A percentile compares a stretch with the other conserved stretches of the same genome.
These are phyloP conservation scores for Watsonalla cultraria DNA, from an alignment of 2,888 invertebrate genomes.

Conservation along the genomic window DNA sequence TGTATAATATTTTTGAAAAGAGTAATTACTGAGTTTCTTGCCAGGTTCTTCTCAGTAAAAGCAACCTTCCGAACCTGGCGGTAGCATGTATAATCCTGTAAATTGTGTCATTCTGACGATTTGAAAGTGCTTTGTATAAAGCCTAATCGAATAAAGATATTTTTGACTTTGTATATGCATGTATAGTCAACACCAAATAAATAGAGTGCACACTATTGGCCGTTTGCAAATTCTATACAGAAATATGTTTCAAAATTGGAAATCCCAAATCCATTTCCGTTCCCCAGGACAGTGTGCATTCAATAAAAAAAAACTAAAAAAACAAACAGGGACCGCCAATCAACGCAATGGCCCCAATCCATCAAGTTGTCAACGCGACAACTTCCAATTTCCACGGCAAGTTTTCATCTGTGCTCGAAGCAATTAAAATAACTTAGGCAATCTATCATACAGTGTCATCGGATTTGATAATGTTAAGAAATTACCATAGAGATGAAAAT, in stretches of 20 bases:
- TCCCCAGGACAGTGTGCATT: slow-evolving; percentile 6
- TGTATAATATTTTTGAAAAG: no score
- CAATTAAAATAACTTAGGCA: slow-evolving; percentile 44
- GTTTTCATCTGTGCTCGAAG: slow-evolving; percentile 33
- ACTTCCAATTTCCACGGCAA: slow-evolving; percentile 48
- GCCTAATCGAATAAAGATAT: no score
- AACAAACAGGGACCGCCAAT: slow-evolving; percentile 53
- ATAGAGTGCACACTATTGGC: background rate
- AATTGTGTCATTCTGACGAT: no score
- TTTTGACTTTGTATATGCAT: no score
- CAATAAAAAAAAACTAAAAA: slow-evolving; percentile 9
- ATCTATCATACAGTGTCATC: slow-evolving; percentile 4
- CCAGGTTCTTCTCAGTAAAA: no score
- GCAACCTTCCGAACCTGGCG: no score
- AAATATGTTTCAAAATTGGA: background rate
- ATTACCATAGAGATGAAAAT: background rate
- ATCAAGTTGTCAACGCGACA: slow-evolving; percentile 46
- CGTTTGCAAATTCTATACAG: background rate
- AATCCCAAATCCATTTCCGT: slow-evolving; percentile 5
- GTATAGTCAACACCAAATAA: no score
- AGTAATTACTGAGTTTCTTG: no score
- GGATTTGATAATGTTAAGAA: background rate
- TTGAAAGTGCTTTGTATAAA: no score
- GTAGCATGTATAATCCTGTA: no score
- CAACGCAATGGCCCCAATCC: slow-evolving; percentile 54